Base-by-base conservation (phyloP, 1,140 invertebrate genomes). In the Bathynomus jamesi region DNA sequence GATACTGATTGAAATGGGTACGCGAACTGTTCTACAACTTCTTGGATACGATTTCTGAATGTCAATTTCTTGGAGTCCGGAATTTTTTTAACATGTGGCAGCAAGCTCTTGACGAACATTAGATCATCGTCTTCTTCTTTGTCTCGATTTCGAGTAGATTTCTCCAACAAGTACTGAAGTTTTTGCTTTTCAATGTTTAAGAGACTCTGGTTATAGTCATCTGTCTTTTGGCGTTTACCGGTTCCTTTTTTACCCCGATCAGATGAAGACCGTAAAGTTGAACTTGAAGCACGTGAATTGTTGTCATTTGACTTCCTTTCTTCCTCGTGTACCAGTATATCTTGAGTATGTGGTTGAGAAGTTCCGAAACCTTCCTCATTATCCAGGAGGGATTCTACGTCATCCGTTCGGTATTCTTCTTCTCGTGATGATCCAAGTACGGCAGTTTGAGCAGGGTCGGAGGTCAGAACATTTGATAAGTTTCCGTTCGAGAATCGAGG, bases 11-110 rank as follows among this genome's bases (percentile, higher is more conserved):
- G n/a, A n/a, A n/a, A n/a, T n/a, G n/a, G n/a, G n/a, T n/a, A n/a
- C n/a, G 67, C 72, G 40, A 69, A 73, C 28, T 69, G 62, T 25
- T 73, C 13, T 29, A 73, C 72, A 73, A 70, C n/a, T 64, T 73
- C 67, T 63, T 73, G 67, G 27, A 73, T 28, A 29, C 28, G 61
- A 46, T 27, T 70, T 70, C 72, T 69, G 46, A 72, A 69, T 71
- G 66, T 67, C 29, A 72, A 25, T 28, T 72, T 72, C 29, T 72
- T 3, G 2, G 62, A 13, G 21, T 4, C 62, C 5, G 72, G 67
- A 65, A 73, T 73, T 69, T 5, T 66, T 70, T 73, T 64, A n/a
- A 69, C 67, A 65, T 73, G 72, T 25, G 62, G 67, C 25, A 73
- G 24, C 62, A 70, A 28, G 28, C 72, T 73, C 40, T 53, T 73